phyloP scores from a whole-genome alignment of 2,113 vertebrate species.

The Glaucidium brasilianum region DNA sequence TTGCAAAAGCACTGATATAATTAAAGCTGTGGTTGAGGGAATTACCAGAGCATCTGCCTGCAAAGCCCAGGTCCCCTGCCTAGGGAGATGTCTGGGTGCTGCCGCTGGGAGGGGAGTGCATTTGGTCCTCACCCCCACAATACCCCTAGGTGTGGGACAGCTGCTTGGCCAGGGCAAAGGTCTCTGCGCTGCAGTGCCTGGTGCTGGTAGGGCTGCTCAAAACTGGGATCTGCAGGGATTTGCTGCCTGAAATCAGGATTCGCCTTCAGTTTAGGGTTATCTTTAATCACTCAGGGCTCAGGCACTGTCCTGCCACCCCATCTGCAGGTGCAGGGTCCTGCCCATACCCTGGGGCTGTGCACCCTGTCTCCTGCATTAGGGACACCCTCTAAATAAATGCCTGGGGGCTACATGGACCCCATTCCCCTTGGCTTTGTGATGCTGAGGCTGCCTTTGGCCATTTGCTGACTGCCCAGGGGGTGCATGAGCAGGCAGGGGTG shows the following conservation, averaged over 20 bases:
- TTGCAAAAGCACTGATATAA: constrained; percentile 29
- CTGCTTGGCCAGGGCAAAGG: fast-evolving
- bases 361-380: neutral
- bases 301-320: neutral
- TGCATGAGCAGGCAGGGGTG: neutral
- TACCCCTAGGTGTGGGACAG: fast-evolving
- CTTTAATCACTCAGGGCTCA: neutral
- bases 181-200: neutral
- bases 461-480: fast-evolving
- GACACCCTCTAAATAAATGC: neutral
- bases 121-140: neutral
- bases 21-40: constrained; percentile 42
- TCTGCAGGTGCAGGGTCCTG: fast-evolving
- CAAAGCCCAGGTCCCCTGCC: neutral
- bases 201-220: neutral
- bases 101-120: neutral
- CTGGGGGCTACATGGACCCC: neutral
- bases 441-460: neutral
- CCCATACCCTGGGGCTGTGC: neutral
- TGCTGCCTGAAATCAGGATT: neutral
- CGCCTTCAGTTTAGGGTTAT: neutral
- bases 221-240: neutral
- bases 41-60: constrained; percentile 13
- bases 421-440: neutral
- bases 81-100: neutral